Conservation (phyloP, 2,888 invertebrate species). For the Siphlonurus alternatus region DNA sequence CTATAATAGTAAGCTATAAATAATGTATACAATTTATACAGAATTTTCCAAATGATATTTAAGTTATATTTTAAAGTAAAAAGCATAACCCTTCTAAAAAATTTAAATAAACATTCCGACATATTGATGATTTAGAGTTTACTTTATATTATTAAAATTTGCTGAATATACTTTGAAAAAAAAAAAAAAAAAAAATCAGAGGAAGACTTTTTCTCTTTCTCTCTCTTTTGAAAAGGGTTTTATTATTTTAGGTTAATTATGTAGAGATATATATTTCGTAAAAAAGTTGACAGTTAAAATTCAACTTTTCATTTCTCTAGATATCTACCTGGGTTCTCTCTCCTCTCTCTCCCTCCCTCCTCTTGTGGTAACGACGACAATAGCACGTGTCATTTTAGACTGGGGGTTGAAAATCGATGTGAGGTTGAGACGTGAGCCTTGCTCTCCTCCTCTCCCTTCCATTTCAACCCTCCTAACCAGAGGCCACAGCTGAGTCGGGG, state of each 20-base stretch:
- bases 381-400: not conserved
- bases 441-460: not conserved
- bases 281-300: not conserved
- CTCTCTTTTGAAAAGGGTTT: not conserved
- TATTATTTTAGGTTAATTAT: not conserved
- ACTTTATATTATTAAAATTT: not conserved
- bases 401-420: not conserved
- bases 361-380: not conserved
- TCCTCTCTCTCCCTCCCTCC: too few species aligned
- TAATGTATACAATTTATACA: not conserved
- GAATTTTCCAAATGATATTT: not conserved
- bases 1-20: not conserved
- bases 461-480: not conserved
- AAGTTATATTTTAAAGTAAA: not conserved
- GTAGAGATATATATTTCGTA: not conserved
- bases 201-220: not conserved
- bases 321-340: not conserved
- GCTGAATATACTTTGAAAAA: too few species aligned
- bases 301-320: not conserved
- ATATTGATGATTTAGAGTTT: not conserved
- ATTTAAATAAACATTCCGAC: not conserved
- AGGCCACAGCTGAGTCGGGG: not conserved
- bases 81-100: not conserved
- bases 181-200: too few species aligned
- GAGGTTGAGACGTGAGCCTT: not conserved